A percentile compares a stretch with the other conserved stretches of the same genome.
phyloP scores from a whole-genome alignment of 2,888 invertebrate species.

The Pachycephus smyrnensis region DNA sequence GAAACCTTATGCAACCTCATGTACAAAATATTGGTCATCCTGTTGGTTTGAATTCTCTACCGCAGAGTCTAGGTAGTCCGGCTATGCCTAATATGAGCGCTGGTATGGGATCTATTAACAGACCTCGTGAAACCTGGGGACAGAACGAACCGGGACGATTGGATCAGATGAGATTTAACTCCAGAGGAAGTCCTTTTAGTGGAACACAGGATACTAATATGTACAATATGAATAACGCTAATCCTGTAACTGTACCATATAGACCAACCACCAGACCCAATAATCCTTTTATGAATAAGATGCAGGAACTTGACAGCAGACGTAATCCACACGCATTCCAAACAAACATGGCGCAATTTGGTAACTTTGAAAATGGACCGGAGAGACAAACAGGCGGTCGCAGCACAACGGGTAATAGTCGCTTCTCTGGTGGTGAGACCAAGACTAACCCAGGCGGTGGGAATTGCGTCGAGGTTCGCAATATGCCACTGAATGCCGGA shows the following conservation, averaged over 20 bases:
- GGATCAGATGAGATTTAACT: constrained; percentile 42
- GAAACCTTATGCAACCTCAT: constrained; percentile 49
- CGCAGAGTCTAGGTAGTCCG: constrained; percentile 35
- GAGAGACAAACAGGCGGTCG: constrained; percentile 47
- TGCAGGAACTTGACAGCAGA: constrained; percentile 69
- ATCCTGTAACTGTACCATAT: constrained; percentile 66
- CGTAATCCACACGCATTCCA: constrained; percentile 73
- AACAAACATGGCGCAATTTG: constrained; percentile 28
- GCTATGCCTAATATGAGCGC: constrained; percentile 35
- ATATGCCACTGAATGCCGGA: constrained; percentile 80
- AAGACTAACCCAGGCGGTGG: constrained; percentile 37
- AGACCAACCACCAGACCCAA: constrained; percentile 68
- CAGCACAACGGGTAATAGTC: constrained; percentile 33
- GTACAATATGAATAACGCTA: constrained; percentile 14
- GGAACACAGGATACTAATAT: constrained; percentile 37
- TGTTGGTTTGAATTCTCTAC: constrained; percentile 35
- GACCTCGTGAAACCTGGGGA: constrained; percentile 43
- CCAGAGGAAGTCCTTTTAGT: constrained; percentile 44
- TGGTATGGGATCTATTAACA: constrained; percentile 31
- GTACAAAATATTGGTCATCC: constrained; percentile 43
- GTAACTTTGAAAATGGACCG: constrained; percentile 37
- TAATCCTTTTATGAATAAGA: constrained; percentile 42
- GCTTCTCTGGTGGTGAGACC: constrained; percentile 27
- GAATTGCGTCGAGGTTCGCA: constrained; percentile 78
- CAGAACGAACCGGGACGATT: constrained; percentile 39